Percentiles rank a stretch among this genome's conserved stretches.
Evolutionary conservation across 2,888 invertebrate species (phyloP).

Genomic region (Hoplodrina blanda): DNA sequence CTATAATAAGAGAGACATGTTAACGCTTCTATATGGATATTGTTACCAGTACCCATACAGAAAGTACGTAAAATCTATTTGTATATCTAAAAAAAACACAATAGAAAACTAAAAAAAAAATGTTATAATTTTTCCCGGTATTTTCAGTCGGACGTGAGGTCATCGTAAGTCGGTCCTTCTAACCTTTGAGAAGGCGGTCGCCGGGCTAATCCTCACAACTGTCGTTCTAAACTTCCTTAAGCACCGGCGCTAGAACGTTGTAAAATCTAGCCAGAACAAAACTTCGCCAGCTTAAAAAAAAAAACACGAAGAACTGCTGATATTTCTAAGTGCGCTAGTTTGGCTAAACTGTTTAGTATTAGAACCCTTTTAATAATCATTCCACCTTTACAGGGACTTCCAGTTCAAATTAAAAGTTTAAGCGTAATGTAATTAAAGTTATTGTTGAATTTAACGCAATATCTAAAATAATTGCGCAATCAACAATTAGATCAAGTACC

Average conservation of each 20-base stretch:
- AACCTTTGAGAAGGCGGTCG: constrained; percentile 22
- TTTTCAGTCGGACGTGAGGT: constrained; percentile 21
- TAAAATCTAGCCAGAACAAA: constrained; percentile 31
- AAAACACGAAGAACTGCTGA: constrained; percentile 22
- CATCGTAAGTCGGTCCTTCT: constrained; percentile 16
- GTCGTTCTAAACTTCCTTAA: constrained; percentile 51
- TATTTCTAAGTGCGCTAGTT: constrained; percentile 1
- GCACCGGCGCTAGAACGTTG: constrained; percentile 13
- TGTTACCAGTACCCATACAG: too few relatives aligned
- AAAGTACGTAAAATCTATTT: constrained; percentile 1
- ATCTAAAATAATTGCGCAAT: constrained; percentile 12
- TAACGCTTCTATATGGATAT: too few relatives aligned
- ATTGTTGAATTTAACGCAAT: neutral
- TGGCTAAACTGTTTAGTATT: neutral
- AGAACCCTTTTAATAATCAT: neutral
- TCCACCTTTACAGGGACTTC: neutral
- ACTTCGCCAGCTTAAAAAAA: constrained; percentile 49
- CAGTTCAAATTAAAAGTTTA: neutral
- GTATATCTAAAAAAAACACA: too few relatives aligned
- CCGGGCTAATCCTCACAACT: constrained; percentile 47
- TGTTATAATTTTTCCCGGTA: constrained; percentile 11
- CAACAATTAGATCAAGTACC: neutral
- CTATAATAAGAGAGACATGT: too few relatives aligned
- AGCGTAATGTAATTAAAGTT: neutral
- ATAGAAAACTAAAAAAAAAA: neutral